A percentile compares a stretch with the other conserved stretches of the same genome.
Evolutionary conservation across 2,797 vertebrate species (phyloP).

Genomic region (Brachyalestes nurse): DNA sequence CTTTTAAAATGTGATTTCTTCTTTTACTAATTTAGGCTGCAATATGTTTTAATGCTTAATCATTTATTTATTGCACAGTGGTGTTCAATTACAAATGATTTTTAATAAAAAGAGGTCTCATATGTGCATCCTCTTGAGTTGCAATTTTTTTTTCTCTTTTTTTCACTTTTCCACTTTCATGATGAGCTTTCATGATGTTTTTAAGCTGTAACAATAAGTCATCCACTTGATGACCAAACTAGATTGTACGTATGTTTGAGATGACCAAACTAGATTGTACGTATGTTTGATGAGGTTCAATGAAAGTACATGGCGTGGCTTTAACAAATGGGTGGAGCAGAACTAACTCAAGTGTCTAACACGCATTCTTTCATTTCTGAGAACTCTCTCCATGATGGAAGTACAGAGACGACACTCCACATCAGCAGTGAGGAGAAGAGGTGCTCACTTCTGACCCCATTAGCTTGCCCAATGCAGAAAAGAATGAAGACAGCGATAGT

Average conservation of each 20-base stretch:
- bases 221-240: conserved; percentile 1
- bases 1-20: too few relatives aligned
- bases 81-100: not conserved
- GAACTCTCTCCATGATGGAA: conserved; percentile 7
- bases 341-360: conserved; percentile 1
- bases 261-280: too few relatives aligned
- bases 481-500: conserved; percentile 4
- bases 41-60: not conserved
- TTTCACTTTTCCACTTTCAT: not conserved
- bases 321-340: not conserved
- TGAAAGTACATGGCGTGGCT: not conserved
- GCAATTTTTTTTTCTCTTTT: too few relatives aligned
- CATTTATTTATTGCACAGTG: conserved; percentile 13
- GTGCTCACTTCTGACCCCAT: conserved; percentile 24
- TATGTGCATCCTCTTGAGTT: too few relatives aligned
- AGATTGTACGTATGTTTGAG: too few relatives aligned
- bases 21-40: not conserved
- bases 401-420: not conserved
- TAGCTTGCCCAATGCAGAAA: conserved; percentile 18
- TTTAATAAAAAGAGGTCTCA: not conserved
- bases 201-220: not conserved
- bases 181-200: not conserved
- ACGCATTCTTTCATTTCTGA: conserved; percentile 25
- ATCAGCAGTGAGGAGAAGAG: not conserved
- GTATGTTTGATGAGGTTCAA: not conserved